Conservation (phyloP, 1,140 invertebrate genomes). For the Drosophila sucinea region DNA sequence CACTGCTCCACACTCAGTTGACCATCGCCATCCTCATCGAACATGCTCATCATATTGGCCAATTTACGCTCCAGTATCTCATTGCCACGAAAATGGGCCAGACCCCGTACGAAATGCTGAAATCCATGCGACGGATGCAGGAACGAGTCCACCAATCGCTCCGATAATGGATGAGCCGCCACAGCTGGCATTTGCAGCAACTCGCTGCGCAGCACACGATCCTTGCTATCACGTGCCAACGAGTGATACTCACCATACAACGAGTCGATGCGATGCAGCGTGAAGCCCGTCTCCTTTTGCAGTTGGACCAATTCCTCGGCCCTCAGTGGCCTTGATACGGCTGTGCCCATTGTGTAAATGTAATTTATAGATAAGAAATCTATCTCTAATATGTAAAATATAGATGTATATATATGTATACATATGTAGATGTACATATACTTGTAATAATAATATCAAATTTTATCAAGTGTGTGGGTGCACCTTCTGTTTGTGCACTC, state of each 20-base stretch:
- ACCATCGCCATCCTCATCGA: constrained; percentile 47
- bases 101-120: constrained; percentile 32
- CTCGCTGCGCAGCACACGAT: constrained; percentile 39
- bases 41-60: constrained; percentile 28
- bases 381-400: no score
- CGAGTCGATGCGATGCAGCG: constrained; percentile 42
- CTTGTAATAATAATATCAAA: not conserved
- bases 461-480: not conserved
- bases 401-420: no score
- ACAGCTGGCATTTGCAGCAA: constrained; percentile 37
- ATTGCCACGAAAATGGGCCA: constrained; percentile 40
- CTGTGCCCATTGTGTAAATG: constrained; percentile 34
- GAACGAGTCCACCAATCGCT: constrained; percentile 35
- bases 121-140: constrained; percentile 46
- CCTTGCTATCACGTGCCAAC: constrained; percentile 36
- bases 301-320: constrained; percentile 30
- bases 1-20: constrained; percentile 39
- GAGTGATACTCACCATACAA: constrained; percentile 44
- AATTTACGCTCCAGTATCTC: constrained; percentile 36
- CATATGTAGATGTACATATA: not conserved
- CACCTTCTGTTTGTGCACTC: not conserved
- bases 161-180: constrained; percentile 42
- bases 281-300: constrained; percentile 44
- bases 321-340: constrained; percentile 34
- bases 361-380: no score